These are phyloP conservation scores for Eupithecia inturbata DNA, from an alignment of 2,888 invertebrate genomes.

Conservation along the genomic window DNA sequence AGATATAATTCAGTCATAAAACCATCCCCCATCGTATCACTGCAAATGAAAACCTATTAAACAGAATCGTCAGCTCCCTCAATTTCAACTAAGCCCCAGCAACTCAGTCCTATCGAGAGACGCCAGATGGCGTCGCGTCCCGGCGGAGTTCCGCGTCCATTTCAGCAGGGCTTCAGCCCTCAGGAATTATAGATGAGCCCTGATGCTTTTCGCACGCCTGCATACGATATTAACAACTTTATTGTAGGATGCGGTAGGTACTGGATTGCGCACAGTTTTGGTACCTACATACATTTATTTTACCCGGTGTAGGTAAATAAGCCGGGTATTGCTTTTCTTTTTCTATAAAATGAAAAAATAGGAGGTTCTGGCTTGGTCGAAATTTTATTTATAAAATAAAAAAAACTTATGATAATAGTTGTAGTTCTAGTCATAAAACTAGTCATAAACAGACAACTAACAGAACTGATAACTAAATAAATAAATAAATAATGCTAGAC, in stretches of 20 bases:
- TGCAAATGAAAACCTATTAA: not conserved
- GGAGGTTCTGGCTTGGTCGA: too few species aligned
- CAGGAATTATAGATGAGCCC: conserved; percentile 30
- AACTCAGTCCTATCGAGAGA: not conserved
- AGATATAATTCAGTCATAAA: not conserved
- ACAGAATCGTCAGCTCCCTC: not conserved
- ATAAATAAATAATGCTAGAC: too few species aligned
- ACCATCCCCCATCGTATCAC: not conserved
- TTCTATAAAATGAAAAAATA: too few species aligned
- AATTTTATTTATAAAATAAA: too few species aligned
- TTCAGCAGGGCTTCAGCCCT: conserved; percentile 20
- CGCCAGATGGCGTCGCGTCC: not conserved
- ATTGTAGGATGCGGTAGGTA: not conserved
- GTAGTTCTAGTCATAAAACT: too few species aligned
- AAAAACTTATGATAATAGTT: too few species aligned
- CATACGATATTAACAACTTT: not conserved
- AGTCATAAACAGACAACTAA: too few species aligned
- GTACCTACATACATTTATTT: too few species aligned
- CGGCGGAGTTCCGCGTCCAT: conserved; percentile 24
- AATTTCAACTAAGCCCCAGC: not conserved
- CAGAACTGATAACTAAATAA: too few species aligned
- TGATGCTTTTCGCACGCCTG: conserved; percentile 26
- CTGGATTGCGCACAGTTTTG: too few species aligned
- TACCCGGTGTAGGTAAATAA: not conserved
- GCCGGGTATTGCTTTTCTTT: not conserved